These are phyloP conservation scores for Chamaea fasciata DNA, from an alignment of 2,113 vertebrate species.

Conservation along the genomic window DNA sequence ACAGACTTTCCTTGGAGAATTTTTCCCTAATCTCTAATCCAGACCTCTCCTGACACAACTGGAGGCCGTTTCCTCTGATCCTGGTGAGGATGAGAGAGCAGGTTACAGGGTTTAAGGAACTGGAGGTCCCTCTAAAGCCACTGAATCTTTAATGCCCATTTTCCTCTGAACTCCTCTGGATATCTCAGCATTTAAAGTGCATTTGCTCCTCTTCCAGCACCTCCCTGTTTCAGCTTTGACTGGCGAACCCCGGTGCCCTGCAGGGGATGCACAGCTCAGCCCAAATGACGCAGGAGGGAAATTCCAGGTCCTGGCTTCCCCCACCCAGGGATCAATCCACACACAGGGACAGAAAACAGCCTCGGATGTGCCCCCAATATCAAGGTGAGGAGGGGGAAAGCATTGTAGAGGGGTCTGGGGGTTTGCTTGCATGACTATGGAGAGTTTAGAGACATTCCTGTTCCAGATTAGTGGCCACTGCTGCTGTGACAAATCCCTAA, in stretches of 20 bases:
- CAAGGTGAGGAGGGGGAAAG: neutral
- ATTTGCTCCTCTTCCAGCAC: neutral
- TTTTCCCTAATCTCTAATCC: neutral
- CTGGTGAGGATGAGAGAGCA: neutral
- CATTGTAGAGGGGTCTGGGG: accelerated
- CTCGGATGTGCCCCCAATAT: neutral
- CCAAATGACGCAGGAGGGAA: neutral
- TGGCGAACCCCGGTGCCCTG: neutral
- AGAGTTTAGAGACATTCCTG: neutral
- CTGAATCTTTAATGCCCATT: neutral
- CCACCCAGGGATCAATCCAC: neutral
- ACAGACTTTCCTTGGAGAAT: neutral
- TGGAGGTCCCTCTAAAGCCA: neutral
- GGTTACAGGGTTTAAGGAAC: neutral
- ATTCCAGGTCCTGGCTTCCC: neutral
- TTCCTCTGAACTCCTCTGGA: neutral
- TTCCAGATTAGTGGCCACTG: neutral
- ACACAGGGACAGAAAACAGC: neutral
- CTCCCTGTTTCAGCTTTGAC: neutral
- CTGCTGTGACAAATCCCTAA: neutral
- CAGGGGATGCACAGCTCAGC: neutral
- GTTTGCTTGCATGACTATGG: neutral
- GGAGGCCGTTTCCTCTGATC: neutral
- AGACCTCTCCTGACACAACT: neutral
- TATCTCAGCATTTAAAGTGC: neutral